Base-by-base conservation (phyloP, 2,797 vertebrate genomes). In the Sebastes elongatus region DNA sequence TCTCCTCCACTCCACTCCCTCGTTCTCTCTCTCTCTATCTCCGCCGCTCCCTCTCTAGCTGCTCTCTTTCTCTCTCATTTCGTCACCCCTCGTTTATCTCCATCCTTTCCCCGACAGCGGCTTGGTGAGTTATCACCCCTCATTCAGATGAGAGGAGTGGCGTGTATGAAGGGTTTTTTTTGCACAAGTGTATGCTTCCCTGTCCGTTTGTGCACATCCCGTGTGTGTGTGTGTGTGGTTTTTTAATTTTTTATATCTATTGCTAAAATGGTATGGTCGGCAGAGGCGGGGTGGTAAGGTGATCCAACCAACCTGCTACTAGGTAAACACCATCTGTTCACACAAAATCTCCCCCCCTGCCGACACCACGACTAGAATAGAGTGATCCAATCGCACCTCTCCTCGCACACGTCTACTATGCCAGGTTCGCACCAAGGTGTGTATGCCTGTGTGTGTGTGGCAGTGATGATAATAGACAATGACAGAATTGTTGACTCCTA, bases 281-380 rank as follows among this genome's bases (percentile, higher is more conserved):
- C 87, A 78, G 93, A 87, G 52, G 52, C 27, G 14, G 93, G 95
- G 93, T 95, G 92, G 94, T 95, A 94, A 93, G 96, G 95, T 96
- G 96, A 94, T 97, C 96, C 95, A 92, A 96, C 94, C 90, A 94
- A 96, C 93, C 89, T 71, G 94, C 95, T 96, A 95, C 95, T 96
- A 97, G 96, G 96, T 97, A 97, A 97, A 98, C 96, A 97, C 97
- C 97, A 97, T 97, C 97, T 97, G 97, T 96, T 96, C 92, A 88
- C 94, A 94, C 88, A 82, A 80, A 90, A 81, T 72, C 84, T 14
- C 13, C 35, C 42, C 18, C 88, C 94, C 93, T 42, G 92, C 89
- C 84, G 81, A 94, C 95, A 90, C 90, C 76, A 79, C 20, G 74
- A 90, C 89, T 81, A 89, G 87, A 94, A 92, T 91, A 93, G 88